Conservation (phyloP, 2,797 vertebrate genomes). For the Gastrophryne carolinensis region DNA sequence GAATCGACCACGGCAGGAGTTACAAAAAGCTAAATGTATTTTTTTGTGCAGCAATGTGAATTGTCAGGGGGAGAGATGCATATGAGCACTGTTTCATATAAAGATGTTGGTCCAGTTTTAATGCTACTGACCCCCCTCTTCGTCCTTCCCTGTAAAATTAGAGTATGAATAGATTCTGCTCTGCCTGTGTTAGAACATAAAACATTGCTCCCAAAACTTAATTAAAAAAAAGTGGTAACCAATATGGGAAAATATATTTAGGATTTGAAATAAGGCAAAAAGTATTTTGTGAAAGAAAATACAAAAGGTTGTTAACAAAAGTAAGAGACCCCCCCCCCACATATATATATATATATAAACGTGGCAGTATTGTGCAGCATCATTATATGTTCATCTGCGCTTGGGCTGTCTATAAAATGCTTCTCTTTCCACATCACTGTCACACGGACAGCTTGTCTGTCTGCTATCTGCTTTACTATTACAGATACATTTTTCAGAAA, state of each 20-base stretch:
- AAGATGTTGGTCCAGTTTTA: too few species aligned
- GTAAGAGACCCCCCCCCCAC: background rate
- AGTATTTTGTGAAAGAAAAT: background rate
- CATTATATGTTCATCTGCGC: slow-evolving; percentile 18
- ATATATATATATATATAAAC: background rate
- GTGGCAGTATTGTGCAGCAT: slow-evolving; percentile 10
- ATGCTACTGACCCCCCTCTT: too few species aligned
- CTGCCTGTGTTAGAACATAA: too few species aligned
- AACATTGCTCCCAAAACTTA: too few species aligned
- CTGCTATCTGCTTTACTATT: background rate
- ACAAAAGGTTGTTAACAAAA: background rate
- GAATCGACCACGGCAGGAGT: too few species aligned
- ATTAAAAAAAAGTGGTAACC: too few species aligned
- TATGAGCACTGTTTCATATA: too few species aligned
- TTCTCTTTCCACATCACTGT: slow-evolving; percentile 27
- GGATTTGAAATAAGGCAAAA: background rate
- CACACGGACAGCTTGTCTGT: slow-evolving; percentile 10
- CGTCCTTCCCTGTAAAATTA: too few species aligned
- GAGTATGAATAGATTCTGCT: too few species aligned
- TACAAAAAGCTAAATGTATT: too few species aligned
- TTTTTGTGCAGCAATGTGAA: too few species aligned
- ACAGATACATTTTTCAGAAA: background rate
- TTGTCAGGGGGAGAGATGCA: too few species aligned
- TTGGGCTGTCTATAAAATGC: slow-evolving; percentile 19
- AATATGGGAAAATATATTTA: background rate